Evolutionary conservation across 2,888 invertebrate species (phyloP).

Genomic region (Caenorhabditis sinica): DNA sequence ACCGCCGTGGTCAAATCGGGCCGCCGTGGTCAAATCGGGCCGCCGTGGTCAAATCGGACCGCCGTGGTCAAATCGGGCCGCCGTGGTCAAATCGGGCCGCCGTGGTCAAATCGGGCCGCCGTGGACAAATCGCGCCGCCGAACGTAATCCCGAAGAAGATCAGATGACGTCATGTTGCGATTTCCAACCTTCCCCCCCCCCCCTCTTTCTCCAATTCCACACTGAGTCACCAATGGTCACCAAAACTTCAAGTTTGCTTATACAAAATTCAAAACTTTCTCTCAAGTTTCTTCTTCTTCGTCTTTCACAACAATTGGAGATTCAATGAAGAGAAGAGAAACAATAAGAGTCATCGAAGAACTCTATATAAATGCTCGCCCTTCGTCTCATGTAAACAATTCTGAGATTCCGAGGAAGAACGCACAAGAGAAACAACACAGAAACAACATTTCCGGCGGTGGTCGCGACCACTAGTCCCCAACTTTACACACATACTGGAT

Average conservation of each 20-base stretch:
- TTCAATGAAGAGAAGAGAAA: constrained; percentile 9
- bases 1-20: too few relatives aligned
- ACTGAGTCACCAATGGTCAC: neutral
- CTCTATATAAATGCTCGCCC: constrained; percentile 52
- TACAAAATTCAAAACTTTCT: neutral
- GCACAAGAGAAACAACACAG: neutral
- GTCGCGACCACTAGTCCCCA: too few relatives aligned
- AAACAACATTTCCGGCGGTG: neutral
- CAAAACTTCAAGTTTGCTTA: neutral
- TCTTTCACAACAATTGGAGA: neutral
- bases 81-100: too few relatives aligned
- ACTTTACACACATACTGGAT: constrained; percentile 32
- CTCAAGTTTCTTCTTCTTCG: constrained; percentile 5
- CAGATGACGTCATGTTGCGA: too few relatives aligned
- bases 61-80: too few relatives aligned
- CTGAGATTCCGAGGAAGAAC: neutral
- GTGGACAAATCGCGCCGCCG: too few relatives aligned
- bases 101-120: too few relatives aligned
- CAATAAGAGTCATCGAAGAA: constrained; percentile 41
- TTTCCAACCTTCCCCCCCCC: too few relatives aligned
- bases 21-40: too few relatives aligned
- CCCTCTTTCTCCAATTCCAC: neutral
- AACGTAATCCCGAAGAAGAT: too few relatives aligned
- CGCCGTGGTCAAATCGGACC: too few relatives aligned
- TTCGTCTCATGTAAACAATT: constrained; percentile 58